Evolutionary conservation across 35 echinoderm and acorn worm species (phyloP).

Genomic region (Strongylocentrotus purpuratus): DNA sequence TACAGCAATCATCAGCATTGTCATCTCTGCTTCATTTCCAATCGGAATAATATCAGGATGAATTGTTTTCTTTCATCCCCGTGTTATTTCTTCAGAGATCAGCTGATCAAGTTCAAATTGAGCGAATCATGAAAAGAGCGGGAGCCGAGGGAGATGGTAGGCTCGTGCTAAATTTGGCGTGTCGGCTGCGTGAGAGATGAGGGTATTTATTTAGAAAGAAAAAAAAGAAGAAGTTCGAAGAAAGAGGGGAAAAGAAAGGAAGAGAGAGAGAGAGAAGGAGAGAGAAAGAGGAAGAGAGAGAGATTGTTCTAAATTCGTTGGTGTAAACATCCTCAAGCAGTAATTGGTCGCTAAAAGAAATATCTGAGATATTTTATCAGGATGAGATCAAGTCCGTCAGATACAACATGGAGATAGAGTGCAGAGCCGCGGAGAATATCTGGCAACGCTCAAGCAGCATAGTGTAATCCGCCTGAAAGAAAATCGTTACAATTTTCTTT

Average conservation of each 20-base stretch:
- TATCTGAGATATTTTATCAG: conserved; percentile 47
- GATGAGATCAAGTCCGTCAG: neutral
- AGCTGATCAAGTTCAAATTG: conserved; percentile 25
- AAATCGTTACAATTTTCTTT: neutral
- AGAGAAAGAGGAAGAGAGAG: neutral
- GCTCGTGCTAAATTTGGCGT: conserved; percentile 38
- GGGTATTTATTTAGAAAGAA: neutral
- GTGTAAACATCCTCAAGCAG: conserved; percentile 45
- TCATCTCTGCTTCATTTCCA: neutral
- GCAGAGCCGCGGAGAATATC: neutral
- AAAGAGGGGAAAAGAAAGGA: too few species aligned
- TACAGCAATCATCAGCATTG: neutral
- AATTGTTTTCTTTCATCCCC: conserved; percentile 26
- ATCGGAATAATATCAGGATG: neutral
- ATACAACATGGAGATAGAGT: neutral
- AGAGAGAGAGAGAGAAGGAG: too few species aligned
- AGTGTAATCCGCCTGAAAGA: neutral
- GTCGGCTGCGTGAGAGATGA: neutral
- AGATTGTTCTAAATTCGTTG: neutral
- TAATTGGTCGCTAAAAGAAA: conserved; percentile 25
- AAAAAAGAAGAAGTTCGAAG: too few species aligned
- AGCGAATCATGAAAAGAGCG: conserved; percentile 22
- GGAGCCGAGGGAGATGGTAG: neutral
- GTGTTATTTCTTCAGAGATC: neutral
- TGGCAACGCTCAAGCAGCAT: neutral